These are phyloP conservation scores for Pterocles gutturalis DNA, from an alignment of 2,113 vertebrate species.

Conservation along the genomic window DNA sequence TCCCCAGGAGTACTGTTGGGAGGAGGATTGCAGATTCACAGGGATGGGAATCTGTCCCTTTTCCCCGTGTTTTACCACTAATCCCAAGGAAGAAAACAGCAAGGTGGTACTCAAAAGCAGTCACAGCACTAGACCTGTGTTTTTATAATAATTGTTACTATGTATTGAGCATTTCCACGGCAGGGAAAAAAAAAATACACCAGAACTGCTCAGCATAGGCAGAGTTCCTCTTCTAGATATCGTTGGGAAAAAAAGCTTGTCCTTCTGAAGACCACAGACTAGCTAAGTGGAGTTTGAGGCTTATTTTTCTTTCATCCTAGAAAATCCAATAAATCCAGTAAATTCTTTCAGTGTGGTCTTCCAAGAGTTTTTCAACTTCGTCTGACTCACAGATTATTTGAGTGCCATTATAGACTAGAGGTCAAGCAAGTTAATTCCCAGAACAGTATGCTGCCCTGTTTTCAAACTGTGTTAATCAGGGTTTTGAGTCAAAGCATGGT, in stretches of 20 bases:
- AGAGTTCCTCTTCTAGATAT: not conserved
- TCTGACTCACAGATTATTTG: constrained; percentile 70
- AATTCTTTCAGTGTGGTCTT: constrained; percentile 73
- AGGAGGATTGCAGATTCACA: not conserved
- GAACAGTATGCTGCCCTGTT: constrained; percentile 56
- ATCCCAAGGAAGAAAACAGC: not conserved
- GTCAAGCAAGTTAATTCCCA: constrained; percentile 67
- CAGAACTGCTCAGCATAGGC: not conserved
- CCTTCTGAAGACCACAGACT: constrained; percentile 18
- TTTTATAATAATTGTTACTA: not conserved
- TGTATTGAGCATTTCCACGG: not conserved
- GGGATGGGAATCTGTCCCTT: not conserved
- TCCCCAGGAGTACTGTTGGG: not conserved
- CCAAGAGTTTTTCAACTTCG: constrained; percentile 64
- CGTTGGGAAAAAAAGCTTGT: not conserved
- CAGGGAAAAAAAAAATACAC: not conserved
- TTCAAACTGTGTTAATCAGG: constrained; percentile 67
- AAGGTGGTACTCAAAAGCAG: not conserved
- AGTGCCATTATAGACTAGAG: constrained; percentile 56
- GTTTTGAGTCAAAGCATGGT: constrained; percentile 27
- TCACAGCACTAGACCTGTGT: not conserved
- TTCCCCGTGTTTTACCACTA: not conserved
- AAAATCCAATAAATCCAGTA: constrained; percentile 71
- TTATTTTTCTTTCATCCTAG: constrained; percentile 68
- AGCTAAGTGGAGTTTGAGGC: constrained; percentile 42